These are phyloP conservation scores for Pteria penguin DNA, from an alignment of 2,888 invertebrate genomes.

Conservation along the genomic window DNA sequence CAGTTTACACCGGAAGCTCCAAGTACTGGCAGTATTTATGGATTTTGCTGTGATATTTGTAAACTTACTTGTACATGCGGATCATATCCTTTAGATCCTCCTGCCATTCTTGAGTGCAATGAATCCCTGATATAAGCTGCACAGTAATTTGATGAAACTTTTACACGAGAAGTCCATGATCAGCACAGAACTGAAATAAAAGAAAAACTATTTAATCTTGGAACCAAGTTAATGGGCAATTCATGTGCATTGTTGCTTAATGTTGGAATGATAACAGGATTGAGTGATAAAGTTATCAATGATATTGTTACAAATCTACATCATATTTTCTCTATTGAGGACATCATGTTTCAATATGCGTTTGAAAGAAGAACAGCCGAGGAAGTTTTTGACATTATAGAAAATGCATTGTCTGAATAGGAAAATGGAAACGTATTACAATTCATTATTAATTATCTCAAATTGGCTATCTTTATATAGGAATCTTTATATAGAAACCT, in stretches of 20 bases:
- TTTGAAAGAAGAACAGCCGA: background rate
- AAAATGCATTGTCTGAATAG: background rate
- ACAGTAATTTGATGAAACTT: no score
- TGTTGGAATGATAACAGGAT: slow-evolving; percentile 15
- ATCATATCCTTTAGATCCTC: background rate
- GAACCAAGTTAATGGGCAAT: no score
- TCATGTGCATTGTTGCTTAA: slow-evolving; percentile 25
- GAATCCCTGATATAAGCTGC: no score
- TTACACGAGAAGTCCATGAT: no score
- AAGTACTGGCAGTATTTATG: no score
- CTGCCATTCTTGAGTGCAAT: slow-evolving; percentile 8
- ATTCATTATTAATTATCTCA: no score
- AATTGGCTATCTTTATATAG: no score
- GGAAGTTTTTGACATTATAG: slow-evolving; percentile 9
- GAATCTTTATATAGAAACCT: no score
- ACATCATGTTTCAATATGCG: slow-evolving; percentile 6
- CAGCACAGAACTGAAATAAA: no score
- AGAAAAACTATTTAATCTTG: no score
- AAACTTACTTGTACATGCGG: slow-evolving; percentile 8
- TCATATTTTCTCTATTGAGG: slow-evolving; percentile 10
- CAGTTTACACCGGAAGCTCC: slow-evolving; percentile 18
- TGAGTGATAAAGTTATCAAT: slow-evolving; percentile 18
- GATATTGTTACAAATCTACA: slow-evolving; percentile 19
- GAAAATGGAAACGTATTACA: no score
- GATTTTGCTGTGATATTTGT: slow-evolving; percentile 25